phyloP scores from a whole-genome alignment of 2,888 invertebrate species.

The Rhamnusium bicolor region DNA sequence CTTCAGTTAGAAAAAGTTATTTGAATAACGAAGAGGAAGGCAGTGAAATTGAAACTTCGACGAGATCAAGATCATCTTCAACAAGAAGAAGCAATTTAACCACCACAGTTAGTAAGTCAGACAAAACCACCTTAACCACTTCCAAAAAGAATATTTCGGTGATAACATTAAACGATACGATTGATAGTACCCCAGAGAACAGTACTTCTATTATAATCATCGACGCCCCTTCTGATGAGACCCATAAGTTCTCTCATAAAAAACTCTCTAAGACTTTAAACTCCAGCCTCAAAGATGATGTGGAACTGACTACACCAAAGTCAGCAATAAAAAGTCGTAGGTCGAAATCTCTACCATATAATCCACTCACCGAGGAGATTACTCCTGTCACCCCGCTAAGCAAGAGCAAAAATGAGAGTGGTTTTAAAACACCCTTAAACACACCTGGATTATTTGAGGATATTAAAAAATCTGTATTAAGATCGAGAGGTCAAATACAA shows the following conservation, averaged over 20 bases:
- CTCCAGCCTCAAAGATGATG: conserved; percentile 23
- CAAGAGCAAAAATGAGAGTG: conserved; percentile 33
- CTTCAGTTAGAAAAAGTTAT: not conserved
- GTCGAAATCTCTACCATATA: conserved; percentile 43
- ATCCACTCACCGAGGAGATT: conserved; percentile 54
- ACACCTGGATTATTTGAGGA: conserved; percentile 55
- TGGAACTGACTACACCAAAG: conserved; percentile 52
- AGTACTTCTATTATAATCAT: conserved; percentile 34
- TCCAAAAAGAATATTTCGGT: conserved; percentile 17
- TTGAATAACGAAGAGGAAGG: not conserved
- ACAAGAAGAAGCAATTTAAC: not conserved
- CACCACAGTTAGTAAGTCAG: not conserved
- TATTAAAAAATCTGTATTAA: conserved; percentile 49
- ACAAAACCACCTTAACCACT: not conserved
- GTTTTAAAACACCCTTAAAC: conserved; percentile 55
- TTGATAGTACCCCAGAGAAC: conserved; percentile 43
- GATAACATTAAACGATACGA: conserved; percentile 29
- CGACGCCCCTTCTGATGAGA: conserved; percentile 34
- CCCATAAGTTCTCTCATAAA: conserved; percentile 6
- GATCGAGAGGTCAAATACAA: conserved; percentile 41
- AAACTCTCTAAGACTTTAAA: conserved; percentile 33
- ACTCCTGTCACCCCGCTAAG: conserved; percentile 48
- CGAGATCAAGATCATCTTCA: not conserved
- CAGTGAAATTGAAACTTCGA: not conserved
- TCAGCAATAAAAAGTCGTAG: conserved; percentile 44